These are phyloP conservation scores for Anser brachyrhynchus DNA, from an alignment of 2,113 vertebrate genomes.

Conservation along the genomic window DNA sequence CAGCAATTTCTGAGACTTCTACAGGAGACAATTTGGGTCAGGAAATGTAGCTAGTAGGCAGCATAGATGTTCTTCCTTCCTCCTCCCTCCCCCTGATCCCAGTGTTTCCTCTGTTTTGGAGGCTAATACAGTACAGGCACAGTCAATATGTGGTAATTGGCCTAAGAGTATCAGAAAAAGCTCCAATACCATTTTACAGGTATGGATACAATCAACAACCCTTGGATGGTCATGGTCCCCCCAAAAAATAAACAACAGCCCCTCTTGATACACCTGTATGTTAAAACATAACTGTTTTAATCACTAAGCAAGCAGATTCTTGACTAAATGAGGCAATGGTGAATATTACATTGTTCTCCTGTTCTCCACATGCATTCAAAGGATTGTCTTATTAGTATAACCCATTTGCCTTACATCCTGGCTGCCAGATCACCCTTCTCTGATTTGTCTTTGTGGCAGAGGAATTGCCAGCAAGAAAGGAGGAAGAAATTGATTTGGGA, in stretches of 20 bases:
- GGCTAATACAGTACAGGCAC: neutral
- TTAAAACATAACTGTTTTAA: neutral
- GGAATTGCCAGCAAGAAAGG: neutral
- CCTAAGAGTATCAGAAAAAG: neutral
- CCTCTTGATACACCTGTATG: no score
- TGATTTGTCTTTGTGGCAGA: neutral
- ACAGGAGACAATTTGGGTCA: neutral
- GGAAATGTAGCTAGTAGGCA: neutral
- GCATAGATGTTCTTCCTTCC: neutral
- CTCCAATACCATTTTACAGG: accelerated
- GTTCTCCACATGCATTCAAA: neutral
- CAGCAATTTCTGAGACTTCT: neutral
- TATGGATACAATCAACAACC: neutral
- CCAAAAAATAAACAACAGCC: neutral
- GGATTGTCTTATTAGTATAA: neutral
- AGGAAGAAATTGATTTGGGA: neutral
- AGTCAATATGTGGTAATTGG: neutral
- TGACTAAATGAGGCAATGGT: neutral
- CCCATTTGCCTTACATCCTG: neutral
- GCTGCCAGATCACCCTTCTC: neutral
- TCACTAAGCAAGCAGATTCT: neutral
- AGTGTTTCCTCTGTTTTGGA: neutral
- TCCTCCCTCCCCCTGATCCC: neutral
- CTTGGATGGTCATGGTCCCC: neutral
- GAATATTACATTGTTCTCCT: neutral